Conservation (phyloP, 1,140 invertebrate species). For the Tetramorium alpestre region DNA sequence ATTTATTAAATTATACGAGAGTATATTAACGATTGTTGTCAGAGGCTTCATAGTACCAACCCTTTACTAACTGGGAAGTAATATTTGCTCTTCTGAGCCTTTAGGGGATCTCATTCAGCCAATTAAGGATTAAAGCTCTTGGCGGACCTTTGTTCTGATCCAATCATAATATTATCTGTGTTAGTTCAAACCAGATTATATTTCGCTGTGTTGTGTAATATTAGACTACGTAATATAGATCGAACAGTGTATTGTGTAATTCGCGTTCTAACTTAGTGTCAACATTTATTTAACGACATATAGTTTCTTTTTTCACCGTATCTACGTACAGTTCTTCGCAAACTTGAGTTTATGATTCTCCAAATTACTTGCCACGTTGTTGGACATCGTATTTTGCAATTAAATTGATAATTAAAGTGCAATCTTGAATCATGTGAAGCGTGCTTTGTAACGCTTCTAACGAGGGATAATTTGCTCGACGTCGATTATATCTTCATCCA, state of each 20-base stretch:
- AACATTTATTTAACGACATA: background rate
- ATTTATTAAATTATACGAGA: background rate
- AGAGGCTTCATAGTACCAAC: conserved; percentile 1
- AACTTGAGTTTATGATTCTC: background rate
- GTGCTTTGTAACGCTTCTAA: background rate
- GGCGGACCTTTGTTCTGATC: background rate
- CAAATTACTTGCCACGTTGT: background rate
- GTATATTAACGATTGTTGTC: background rate
- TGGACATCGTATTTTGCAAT: background rate
- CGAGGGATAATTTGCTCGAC: conserved; percentile 24
- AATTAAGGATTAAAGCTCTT: conserved; percentile 35
- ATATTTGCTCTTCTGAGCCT: background rate
- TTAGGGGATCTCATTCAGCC: background rate
- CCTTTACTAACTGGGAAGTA: background rate
- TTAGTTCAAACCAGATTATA: conserved; percentile 1
- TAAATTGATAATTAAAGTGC: background rate
- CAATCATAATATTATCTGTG: conserved; percentile 20
- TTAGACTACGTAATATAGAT: background rate
- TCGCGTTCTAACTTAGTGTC: background rate
- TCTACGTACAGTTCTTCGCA: background rate
- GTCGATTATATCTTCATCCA: conserved; percentile 39
- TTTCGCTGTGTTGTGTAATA: background rate
- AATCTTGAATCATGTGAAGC: conserved; percentile 21
- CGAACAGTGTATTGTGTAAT: background rate
- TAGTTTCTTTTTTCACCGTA: background rate